These are phyloP conservation scores for Thymallus thymallus DNA, from an alignment of 2,113 vertebrate genomes.

Conservation along the genomic window DNA sequence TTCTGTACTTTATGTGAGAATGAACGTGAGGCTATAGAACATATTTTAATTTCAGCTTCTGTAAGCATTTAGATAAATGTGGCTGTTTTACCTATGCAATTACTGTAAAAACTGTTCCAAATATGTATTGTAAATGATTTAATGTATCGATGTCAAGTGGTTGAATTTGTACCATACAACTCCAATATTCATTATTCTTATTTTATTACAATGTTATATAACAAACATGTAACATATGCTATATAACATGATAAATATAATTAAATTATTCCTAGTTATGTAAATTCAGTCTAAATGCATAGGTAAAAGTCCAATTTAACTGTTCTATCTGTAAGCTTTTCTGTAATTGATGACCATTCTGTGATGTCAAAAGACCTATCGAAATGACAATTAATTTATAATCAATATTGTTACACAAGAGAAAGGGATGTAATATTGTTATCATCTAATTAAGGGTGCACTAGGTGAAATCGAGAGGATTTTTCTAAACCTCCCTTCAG, in stretches of 20 bases:
- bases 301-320: conserved; percentile 16
- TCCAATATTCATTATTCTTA: not conserved
- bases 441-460: conserved; percentile 27
- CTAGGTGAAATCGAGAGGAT: conserved; percentile 23
- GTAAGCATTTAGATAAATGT: not conserved
- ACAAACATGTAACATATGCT: conserved; percentile 11
- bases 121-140: not conserved
- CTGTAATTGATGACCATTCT: not conserved
- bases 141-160: not conserved
- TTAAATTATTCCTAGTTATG: not conserved
- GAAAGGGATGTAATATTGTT: conserved; percentile 20
- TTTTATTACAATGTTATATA: not conserved
- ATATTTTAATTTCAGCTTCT: conserved; percentile 4
- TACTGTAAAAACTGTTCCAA: not conserved
- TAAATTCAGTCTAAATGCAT: conserved; percentile 17
- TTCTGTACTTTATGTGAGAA: not conserved
- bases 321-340: not conserved
- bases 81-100: conserved; percentile 1
- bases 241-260: not conserved
- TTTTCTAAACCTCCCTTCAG: conserved; percentile 24
- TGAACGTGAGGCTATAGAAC: not conserved
- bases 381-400: conserved; percentile 20
- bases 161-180: not conserved
- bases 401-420: conserved; percentile 27
- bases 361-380: conserved; percentile 3